Conservation (phyloP, 1,140 invertebrate species). For the Glossosoma conforme region DNA sequence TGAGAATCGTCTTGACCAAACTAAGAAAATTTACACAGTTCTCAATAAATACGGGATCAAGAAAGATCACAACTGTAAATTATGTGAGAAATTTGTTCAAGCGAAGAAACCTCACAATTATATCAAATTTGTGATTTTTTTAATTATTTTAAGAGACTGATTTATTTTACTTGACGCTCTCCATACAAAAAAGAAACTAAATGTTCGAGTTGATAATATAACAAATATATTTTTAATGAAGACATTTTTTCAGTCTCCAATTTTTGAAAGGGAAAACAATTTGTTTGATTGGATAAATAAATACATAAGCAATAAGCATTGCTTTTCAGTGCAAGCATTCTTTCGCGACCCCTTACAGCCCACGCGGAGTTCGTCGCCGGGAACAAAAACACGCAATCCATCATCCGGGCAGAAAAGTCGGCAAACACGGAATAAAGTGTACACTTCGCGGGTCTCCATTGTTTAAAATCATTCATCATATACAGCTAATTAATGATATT, state of each 20-base stretch:
- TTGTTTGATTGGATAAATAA: background rate
- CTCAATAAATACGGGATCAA: too few relatives aligned
- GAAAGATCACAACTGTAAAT: too few relatives aligned
- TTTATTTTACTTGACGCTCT: too few relatives aligned
- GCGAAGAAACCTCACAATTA: too few relatives aligned
- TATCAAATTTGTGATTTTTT: too few relatives aligned
- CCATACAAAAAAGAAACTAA: background rate
- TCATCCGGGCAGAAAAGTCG: constrained; percentile 16
- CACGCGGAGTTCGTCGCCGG: constrained; percentile 1
- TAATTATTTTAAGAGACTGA: too few relatives aligned
- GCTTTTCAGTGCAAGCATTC: constrained; percentile 11
- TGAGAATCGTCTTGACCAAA: too few relatives aligned
- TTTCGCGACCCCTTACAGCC: background rate
- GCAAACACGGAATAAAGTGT: constrained; percentile 24
- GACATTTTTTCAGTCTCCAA: background rate
- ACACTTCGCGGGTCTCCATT: constrained; percentile 16
- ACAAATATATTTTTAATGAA: background rate
- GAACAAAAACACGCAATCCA: constrained; percentile 28
- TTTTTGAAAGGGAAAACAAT: background rate
- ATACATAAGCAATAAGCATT: background rate
- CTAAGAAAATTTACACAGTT: too few relatives aligned
- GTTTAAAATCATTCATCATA: constrained; percentile 28
- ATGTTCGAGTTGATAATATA: background rate
- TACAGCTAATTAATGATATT: constrained; percentile 28
- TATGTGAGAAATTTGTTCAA: too few relatives aligned